Base-by-base conservation (phyloP, 1,140 invertebrate genomes). In the Lasioglossum albipes region DNA sequence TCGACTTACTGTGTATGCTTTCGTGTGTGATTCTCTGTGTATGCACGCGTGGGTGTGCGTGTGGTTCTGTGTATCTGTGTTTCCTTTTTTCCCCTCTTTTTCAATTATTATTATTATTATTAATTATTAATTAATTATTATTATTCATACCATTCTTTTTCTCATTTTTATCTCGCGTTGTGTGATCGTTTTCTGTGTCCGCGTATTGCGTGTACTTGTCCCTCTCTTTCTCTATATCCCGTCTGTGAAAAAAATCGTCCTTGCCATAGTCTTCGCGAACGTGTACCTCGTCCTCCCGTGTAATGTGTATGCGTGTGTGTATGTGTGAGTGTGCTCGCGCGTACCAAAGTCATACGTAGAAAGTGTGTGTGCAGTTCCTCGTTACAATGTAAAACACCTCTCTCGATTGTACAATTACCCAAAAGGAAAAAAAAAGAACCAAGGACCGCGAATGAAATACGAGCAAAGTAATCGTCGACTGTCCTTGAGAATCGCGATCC, bases 1-100 rank as follows among this genome's bases (percentile, higher is more conserved):
- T 91, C 90, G 87, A 90, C 88, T 91, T 91, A 91, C 83, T 89
- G 87, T 89, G 86, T 91, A 90, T 90, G 77, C 83, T 87, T 87
- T 87, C 57, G 20, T 22, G 57, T 91, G 89, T 90, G 75, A 83
- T 87, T 49, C 13, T 49, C 36, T 36, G 1, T 36, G 36, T 36
- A 0, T 36, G 36, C 3, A 36, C 36, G 36, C 36, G 36, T 36
- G 27, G 27, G 36, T 36, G 36, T 36, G 36, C 36, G 36, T 36
- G 36, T 36, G 3, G 36, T 36, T 5, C 3, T 36, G 36, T 36
- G 36, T 49, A 10, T 49, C 9, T 65, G 16, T 41, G n/a, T 61
- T 27, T 4, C 10, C 22, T 74, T 74, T 83, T 76, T 77, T 68
- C 77, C 49, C 41, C 73, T 83, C 74, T 74, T 83, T 73, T 75